phyloP scores from a whole-genome alignment of 2,888 invertebrate genomes.

The Embidobia sp. region DNA sequence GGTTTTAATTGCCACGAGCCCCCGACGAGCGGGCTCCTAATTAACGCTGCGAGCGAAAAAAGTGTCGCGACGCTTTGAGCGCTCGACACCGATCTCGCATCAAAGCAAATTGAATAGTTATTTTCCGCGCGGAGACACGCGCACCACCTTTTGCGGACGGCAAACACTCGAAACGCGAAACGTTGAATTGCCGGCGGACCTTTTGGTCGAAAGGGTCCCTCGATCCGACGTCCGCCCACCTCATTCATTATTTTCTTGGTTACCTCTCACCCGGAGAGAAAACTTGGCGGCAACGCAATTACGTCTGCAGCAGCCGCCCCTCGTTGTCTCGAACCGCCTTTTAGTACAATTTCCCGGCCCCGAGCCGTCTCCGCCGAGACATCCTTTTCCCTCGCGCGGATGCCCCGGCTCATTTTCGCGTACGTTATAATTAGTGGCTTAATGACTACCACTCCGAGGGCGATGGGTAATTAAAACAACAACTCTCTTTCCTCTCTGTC shows the following conservation, averaged over 20 bases:
- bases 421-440: conserved; percentile 81
- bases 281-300: conserved; percentile 81
- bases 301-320: conserved; percentile 72
- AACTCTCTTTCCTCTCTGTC: conserved; percentile 70
- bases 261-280: conserved; percentile 78
- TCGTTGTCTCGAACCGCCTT: conserved; percentile 64
- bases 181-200: conserved; percentile 15
- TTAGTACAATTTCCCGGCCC: conserved; percentile 64
- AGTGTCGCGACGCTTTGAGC: conserved; percentile 1
- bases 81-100: conserved; percentile 18
- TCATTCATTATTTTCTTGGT: conserved; percentile 81
- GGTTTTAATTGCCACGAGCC: conserved; percentile 25
- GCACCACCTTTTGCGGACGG: conserved; percentile 42
- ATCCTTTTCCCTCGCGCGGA: conserved; percentile 64
- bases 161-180: neutral
- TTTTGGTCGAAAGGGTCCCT: conserved; percentile 5
- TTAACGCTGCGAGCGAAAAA: conserved; percentile 20
- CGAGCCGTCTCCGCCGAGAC: conserved; percentile 26
- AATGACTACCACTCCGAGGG: conserved; percentile 78
- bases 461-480: conserved; percentile 81
- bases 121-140: conserved; percentile 38
- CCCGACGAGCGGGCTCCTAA: conserved; percentile 20
- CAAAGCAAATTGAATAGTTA: conserved; percentile 54
- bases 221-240: conserved; percentile 66
- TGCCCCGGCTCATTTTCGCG: conserved; percentile 77